Percentiles rank a stretch among this genome's conserved stretches.
phyloP scores from a whole-genome alignment of 2,888 invertebrate species.

The Nomada ruficornis region DNA sequence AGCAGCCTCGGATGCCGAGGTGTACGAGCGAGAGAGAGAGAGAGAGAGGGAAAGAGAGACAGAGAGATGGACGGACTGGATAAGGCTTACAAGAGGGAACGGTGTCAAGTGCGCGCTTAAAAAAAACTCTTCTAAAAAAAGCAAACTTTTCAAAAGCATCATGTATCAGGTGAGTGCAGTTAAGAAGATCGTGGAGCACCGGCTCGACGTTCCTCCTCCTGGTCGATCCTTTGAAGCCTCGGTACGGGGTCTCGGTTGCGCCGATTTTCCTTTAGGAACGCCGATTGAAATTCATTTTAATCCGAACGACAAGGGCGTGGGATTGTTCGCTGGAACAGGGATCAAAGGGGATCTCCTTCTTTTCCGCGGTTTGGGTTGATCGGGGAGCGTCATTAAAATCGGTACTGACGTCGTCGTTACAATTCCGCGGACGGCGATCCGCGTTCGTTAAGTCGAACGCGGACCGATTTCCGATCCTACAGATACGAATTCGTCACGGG shows the following conservation, averaged over 20 bases:
- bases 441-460: slow-evolving; percentile 57
- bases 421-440: slow-evolving; percentile 31
- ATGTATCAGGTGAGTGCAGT: slow-evolving; percentile 55
- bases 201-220: slow-evolving; percentile 27
- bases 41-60: slow-evolving; percentile 6
- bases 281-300: background rate
- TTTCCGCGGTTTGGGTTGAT: background rate
- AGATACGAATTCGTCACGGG: slow-evolving; percentile 21
- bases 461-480: slow-evolving; percentile 52
- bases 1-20: slow-evolving; percentile 25
- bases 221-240: slow-evolving; percentile 50
- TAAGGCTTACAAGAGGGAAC: slow-evolving; percentile 56
- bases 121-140: slow-evolving; percentile 62
- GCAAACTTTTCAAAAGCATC: slow-evolving; percentile 63
- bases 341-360: too few relatives aligned
- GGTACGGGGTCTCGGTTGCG: background rate
- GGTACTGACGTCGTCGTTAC: background rate
- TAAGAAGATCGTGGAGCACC: slow-evolving; percentile 55
- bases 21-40: slow-evolving; percentile 10
- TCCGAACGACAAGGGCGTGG: too few relatives aligned
- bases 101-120: slow-evolving; percentile 63
- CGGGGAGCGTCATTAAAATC: slow-evolving; percentile 42
- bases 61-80: slow-evolving; percentile 26
- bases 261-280: background rate
- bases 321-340: too few relatives aligned